Evolutionary conservation across 2,113 vertebrate genomes (phyloP).

Genomic region (Pelusios castaneus): DNA sequence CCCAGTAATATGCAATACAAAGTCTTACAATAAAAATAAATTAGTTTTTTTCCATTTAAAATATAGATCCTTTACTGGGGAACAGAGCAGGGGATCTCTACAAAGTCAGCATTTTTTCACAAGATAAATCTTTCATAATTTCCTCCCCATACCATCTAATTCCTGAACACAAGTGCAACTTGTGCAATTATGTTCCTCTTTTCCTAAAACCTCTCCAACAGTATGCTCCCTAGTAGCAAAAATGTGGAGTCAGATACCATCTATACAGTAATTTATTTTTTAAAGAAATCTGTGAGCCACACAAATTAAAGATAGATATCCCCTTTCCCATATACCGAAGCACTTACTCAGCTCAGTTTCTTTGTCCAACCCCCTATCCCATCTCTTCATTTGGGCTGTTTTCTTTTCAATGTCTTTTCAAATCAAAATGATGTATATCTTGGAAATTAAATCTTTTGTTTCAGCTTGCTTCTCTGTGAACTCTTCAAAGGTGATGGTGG

Average conservation of each 20-base stretch:
- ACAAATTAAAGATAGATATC: background rate
- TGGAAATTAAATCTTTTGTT: too few relatives aligned
- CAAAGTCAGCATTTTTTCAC: background rate
- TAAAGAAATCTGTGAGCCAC: background rate
- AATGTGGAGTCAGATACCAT: background rate
- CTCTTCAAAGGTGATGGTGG: too few relatives aligned
- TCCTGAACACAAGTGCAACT: background rate
- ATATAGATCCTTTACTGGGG: background rate
- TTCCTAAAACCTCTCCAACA: background rate
- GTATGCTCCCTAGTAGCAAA: background rate
- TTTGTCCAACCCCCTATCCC: background rate
- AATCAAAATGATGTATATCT: background rate
- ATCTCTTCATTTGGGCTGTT: background rate
- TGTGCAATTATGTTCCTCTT: background rate
- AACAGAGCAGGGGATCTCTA: background rate
- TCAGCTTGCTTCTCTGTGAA: too few relatives aligned
- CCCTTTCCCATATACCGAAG: too few relatives aligned
- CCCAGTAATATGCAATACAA: background rate
- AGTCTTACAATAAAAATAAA: background rate
- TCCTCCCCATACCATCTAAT: background rate
- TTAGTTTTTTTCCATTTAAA: background rate
- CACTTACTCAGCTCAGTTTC: background rate
- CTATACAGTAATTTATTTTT: background rate
- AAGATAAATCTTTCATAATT: background rate
- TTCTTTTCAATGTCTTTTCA: background rate